Evolutionary conservation across 2,888 invertebrate genomes (phyloP), one percentile per base, ranked within the genome.

Genomic region (Tachina fera): DNA sequence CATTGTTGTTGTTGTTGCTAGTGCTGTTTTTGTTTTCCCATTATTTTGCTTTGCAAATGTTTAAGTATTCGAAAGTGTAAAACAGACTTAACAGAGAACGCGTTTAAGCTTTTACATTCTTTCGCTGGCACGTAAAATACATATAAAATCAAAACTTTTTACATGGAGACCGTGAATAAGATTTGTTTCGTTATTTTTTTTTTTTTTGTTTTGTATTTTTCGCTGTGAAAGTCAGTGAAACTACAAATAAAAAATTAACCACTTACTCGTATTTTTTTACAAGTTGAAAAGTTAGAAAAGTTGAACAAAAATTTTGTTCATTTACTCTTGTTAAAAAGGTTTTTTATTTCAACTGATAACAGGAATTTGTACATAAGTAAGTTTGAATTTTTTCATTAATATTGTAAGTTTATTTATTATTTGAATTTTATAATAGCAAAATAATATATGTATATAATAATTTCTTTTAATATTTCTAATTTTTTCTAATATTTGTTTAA

Each of bases 111-210:
- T 19, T 41, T 61, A 51, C 47, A 68, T 65, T 77, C 61, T 49
- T 53, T 53, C 67, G 41, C 11, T 31, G 63, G 76, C 80, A 81
- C 80, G 80, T 84, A 72, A 51, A 60, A 47, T 49, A 58, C 45
- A 79, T 41, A 72, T 22, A 56, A 65, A 84, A 80, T 80, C 71
- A 77, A 80, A 80, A 76, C 71, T 71, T 58, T 58, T 67, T 58
- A 67, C 47, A 43, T n/a, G 8, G 31, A 60, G 39, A 60, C 43
- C 49, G 16, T 63, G 71, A 53, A 56, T 31, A 63, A 78, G 71
- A 63, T 79, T 79, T 78, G 41, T 58, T 70, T 71, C n/a, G 31
- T 10, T 19, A 19, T 53, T 51, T 51, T 22, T 1, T 31, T 68
- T 70, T 39, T 39, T 19, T 31, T 31, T 22, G 1, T 22, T 31